Evolutionary conservation across 2,888 invertebrate species (phyloP).

Genomic region (Helicoverpa assulta): DNA sequence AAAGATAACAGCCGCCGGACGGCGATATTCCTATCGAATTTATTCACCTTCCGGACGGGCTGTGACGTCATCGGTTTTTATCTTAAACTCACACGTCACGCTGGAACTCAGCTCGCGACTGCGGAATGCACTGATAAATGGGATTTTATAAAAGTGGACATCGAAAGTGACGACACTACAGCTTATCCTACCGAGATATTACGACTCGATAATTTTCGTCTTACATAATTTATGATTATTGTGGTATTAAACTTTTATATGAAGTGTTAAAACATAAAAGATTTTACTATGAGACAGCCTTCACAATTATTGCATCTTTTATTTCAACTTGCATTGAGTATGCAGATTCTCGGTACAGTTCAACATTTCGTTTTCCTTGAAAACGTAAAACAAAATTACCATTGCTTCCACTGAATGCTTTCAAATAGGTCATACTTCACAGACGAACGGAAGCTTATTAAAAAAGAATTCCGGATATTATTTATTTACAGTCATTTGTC

Average conservation of each 20-base stretch:
- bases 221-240: background rate
- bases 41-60: slow-evolving; percentile 51
- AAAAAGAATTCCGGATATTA: slow-evolving; percentile 38
- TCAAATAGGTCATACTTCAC: slow-evolving; percentile 42
- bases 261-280: background rate
- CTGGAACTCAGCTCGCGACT: slow-evolving; percentile 42
- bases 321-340: background rate
- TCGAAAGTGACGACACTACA: slow-evolving; percentile 4
- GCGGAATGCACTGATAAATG: slow-evolving; percentile 45
- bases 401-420: slow-evolving; percentile 23
- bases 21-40: slow-evolving; percentile 51
- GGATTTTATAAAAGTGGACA: slow-evolving; percentile 19
- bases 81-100: slow-evolving; percentile 57
- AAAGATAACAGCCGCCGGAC: slow-evolving; percentile 58
- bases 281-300: background rate
- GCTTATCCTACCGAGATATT: slow-evolving; percentile 13
- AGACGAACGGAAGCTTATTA: slow-evolving; percentile 28
- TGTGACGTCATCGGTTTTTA: slow-evolving; percentile 57
- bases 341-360: slow-evolving; percentile 20
- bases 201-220: background rate
- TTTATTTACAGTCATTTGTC: slow-evolving; percentile 53
- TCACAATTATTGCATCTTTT: slow-evolving; percentile 3
- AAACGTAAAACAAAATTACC: slow-evolving; percentile 17
- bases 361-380: slow-evolving; percentile 40
- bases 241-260: background rate